phyloP scores from a whole-genome alignment of 2,888 invertebrate species.

The Onchidella celtica region DNA sequence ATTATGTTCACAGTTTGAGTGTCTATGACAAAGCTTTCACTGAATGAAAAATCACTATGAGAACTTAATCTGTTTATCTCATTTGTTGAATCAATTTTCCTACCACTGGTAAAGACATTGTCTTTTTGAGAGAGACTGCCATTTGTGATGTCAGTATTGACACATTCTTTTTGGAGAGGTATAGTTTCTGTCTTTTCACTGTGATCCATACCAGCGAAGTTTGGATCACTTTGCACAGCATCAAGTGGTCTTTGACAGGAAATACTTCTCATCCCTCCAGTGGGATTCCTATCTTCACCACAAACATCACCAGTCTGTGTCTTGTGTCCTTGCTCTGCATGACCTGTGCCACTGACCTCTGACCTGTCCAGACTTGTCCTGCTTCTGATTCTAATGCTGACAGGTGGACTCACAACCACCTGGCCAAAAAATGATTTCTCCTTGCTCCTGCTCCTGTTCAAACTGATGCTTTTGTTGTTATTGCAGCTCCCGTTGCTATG shows the following conservation, averaged over 20 bases:
- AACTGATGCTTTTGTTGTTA: not conserved
- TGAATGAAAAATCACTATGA: conserved; percentile 53
- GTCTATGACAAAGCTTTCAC: conserved; percentile 70
- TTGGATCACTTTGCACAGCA: not conserved
- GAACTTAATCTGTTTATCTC: not conserved
- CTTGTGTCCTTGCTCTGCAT: not conserved
- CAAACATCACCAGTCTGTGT: not conserved
- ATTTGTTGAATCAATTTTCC: not conserved
- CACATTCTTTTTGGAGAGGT: not conserved
- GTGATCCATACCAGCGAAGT: not conserved
- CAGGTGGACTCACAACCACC: conserved; percentile 51
- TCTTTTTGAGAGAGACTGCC: not conserved
- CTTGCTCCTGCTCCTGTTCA: not conserved
- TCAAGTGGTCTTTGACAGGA: not conserved
- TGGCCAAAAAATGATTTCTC: conserved; percentile 50
- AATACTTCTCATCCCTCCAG: not conserved
- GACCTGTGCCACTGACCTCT: not conserved
- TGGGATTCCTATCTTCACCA: not conserved
- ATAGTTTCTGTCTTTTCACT: not conserved
- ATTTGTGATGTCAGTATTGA: not conserved
- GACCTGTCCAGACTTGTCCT: not conserved
- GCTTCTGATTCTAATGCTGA: not conserved
- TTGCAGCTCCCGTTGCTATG: not conserved
- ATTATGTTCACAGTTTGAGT: conserved; percentile 64
- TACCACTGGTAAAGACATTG: not conserved